Evolutionary conservation across 2,113 vertebrate genomes (phyloP).

Genomic region (Danio rerio): GRCz12tu NC_133181.1:53635001-53635500

Average conservation of each 20-base stretch:
- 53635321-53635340: conserved; percentile 21
- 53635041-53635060: conserved; percentile 43
- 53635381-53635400: neutral
- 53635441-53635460: neutral
- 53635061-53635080: neutral
- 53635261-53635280: conserved; percentile 35
- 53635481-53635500: neutral
- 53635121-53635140: conserved; percentile 18
- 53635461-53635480: neutral
- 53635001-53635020: conserved; percentile 48
- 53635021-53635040: conserved; percentile 60
- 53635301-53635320: conserved; percentile 39
- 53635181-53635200: neutral
- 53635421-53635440: neutral
- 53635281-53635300: conserved; percentile 8
- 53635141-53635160: neutral
- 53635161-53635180: conserved; percentile 26
- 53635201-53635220: conserved; percentile 46
- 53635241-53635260: neutral
- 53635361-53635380: conserved; percentile 5
- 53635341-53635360: neutral
- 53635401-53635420: neutral
- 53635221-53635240: neutral
- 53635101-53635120: conserved; percentile 49
- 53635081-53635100: conserved; percentile 41